Percentiles rank a stretch among this genome's conserved stretches.
Evolutionary conservation across 2,888 invertebrate species (phyloP).

Genomic region (Hyalella azteca): DNA sequence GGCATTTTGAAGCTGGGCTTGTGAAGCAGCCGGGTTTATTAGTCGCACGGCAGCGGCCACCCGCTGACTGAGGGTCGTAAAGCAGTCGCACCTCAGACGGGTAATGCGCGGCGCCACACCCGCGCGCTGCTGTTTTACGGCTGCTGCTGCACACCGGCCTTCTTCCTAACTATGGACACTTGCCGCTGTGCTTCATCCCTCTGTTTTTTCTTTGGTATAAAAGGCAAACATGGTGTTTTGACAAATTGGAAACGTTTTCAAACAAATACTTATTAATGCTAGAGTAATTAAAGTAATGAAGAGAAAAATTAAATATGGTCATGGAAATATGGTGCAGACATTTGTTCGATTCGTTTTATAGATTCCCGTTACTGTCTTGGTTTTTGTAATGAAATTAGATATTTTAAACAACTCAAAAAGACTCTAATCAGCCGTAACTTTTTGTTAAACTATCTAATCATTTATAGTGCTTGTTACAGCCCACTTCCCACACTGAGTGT

Average conservation of each 20-base stretch:
- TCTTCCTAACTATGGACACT: background rate
- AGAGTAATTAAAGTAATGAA: no score
- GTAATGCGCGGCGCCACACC: background rate
- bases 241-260: background rate
- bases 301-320: no score
- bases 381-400: no score
- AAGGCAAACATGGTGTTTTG: background rate
- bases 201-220: background rate
- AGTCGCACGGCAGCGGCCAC: background rate
- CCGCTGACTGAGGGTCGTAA: background rate
- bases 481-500: no score
- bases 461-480: no score
- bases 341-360: no score
- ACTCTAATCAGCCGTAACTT: no score
- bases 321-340: no score
- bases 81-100: background rate
- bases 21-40: background rate
- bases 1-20: background rate
- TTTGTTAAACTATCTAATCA: no score
- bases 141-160: background rate
- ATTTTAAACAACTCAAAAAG: no score
- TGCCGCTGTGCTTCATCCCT: background rate
- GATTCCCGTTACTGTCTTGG: no score
- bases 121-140: background rate
- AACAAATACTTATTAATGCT: background rate